phyloP scores from a whole-genome alignment of 2,797 vertebrate genomes.

The Muscicapa comitata region DNA sequence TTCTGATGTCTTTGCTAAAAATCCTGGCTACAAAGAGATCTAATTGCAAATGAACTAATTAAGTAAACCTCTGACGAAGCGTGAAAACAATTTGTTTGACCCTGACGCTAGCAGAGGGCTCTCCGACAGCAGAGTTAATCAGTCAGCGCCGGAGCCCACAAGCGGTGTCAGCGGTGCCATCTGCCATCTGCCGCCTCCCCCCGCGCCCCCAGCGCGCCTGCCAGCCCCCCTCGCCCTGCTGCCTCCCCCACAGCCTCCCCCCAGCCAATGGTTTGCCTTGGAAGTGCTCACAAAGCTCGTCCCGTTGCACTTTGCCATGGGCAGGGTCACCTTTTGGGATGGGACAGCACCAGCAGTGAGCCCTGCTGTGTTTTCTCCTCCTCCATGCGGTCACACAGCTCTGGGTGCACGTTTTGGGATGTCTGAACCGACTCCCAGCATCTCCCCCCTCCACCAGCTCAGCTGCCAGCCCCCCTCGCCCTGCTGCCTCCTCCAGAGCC shows the following conservation, averaged over 20 bases:
- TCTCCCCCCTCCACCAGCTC: background rate
- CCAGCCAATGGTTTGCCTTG: fast-evolving
- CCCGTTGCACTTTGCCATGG: background rate
- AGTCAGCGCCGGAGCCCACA: slow-evolving; percentile 78
- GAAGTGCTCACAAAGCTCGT: background rate
- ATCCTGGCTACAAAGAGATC: slow-evolving; percentile 83
- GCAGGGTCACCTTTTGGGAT: background rate
- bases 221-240: background rate
- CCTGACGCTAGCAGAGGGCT: slow-evolving; percentile 80
- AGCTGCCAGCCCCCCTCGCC: background rate
- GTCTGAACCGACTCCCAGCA: background rate
- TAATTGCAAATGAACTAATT: slow-evolving; percentile 88
- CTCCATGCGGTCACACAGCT: fast-evolving
- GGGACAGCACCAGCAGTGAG: background rate
- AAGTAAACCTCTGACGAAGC: slow-evolving; percentile 88
- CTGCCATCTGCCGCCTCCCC: slow-evolving; percentile 54
- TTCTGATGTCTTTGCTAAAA: slow-evolving; percentile 88
- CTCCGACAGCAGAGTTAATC: slow-evolving; percentile 81
- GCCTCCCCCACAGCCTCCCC: background rate
- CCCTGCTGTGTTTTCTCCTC: background rate
- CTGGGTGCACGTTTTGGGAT: background rate
- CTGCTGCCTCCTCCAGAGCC: background rate
- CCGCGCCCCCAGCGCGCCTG: background rate
- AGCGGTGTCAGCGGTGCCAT: slow-evolving; percentile 66
- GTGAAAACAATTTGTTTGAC: slow-evolving; percentile 91